phyloP scores from a whole-genome alignment of 1,140 invertebrate genomes.

The Neodiprion pinetum region DNA sequence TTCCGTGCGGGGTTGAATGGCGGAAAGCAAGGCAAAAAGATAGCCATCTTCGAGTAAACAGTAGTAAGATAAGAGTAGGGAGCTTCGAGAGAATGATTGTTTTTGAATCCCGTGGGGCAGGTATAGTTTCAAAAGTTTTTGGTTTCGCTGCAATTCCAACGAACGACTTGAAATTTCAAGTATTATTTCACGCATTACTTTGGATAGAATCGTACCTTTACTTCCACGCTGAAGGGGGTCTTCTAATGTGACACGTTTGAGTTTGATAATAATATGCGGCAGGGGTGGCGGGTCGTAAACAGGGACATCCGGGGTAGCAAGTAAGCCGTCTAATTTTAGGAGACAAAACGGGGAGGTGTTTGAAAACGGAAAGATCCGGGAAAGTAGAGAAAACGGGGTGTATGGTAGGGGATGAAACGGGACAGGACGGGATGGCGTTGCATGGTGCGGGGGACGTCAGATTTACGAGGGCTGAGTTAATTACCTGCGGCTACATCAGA shows the following conservation, averaged over 20 bases:
- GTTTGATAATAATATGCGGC: not conserved
- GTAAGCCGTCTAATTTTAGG: not conserved
- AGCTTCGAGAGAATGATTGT: no score
- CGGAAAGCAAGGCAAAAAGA: no score
- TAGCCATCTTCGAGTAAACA: no score
- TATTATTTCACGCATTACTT: no score
- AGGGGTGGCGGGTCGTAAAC: not conserved
- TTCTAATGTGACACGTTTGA: not conserved
- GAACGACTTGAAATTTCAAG: no score
- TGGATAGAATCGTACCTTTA: no score
- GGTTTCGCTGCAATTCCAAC: no score
- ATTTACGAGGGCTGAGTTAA: constrained; percentile 3
- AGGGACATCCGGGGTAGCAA: not conserved
- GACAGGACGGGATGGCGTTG: no score
- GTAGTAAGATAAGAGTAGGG: no score
- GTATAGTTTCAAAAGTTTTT: no score
- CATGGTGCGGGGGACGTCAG: not conserved
- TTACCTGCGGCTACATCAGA: constrained; percentile 5
- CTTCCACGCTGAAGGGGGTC: not conserved
- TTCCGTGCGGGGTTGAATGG: no score
- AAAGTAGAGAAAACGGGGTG: not conserved
- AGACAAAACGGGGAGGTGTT: not conserved
- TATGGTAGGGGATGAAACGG: not conserved
- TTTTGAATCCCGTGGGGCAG: no score
- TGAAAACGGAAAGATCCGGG: not conserved